Conservation (phyloP, 2,797 vertebrate species). For the Spondyliosoma cantharus region DNA sequence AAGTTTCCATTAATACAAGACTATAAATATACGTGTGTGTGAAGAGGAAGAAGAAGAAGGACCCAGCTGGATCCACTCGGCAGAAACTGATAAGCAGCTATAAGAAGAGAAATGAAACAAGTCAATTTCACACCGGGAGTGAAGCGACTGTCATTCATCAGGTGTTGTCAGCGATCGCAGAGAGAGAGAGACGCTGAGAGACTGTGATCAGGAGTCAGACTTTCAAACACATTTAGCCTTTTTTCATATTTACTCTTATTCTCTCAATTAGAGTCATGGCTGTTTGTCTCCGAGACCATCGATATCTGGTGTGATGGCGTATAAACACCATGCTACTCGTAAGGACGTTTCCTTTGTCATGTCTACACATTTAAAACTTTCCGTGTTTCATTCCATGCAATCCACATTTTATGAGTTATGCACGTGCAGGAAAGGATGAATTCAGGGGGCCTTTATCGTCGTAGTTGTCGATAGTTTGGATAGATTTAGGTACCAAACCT, state of each 20-base stretch:
- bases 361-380: too few species aligned
- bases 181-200: neutral
- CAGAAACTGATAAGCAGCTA: slow-evolving; percentile 31
- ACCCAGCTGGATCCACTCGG: slow-evolving; percentile 59
- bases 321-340: too few species aligned
- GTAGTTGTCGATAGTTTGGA: too few species aligned
- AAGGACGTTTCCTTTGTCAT: too few species aligned
- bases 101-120: slow-evolving; percentile 29
- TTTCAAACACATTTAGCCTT: neutral
- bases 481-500: too few species aligned
- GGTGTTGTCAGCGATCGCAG: slow-evolving; percentile 8
- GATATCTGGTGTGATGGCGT: too few species aligned
- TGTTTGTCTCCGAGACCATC: neutral
- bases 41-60: slow-evolving; percentile 6
- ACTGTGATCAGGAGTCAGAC: neutral
- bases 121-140: slow-evolving; percentile 14
- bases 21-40: neutral
- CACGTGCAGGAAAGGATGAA: too few species aligned
- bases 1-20: slow-evolving; percentile 22
- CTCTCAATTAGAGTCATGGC: neutral
- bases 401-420: too few species aligned
- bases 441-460: too few species aligned
- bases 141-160: slow-evolving; percentile 18
- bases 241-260: too few species aligned
- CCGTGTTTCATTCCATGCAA: too few species aligned